These are phyloP conservation scores for Apodemus speciosus DNA, from an alignment of 2,113 vertebrate species.

Conservation along the genomic window DNA sequence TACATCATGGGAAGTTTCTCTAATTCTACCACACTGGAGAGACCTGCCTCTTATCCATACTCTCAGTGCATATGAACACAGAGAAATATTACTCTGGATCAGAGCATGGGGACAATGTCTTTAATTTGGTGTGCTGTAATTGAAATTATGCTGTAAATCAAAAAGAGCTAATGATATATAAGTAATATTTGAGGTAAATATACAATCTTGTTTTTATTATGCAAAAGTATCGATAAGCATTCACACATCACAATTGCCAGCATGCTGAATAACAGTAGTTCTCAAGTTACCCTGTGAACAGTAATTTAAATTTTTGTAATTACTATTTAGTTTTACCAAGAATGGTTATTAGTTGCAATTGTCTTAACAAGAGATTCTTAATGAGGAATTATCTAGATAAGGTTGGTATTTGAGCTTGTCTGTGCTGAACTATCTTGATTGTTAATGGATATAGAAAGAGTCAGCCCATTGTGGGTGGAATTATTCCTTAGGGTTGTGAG, in stretches of 20 bases:
- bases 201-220: slow-evolving; percentile 45
- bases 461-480: no score
- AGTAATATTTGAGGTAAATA: slow-evolving; percentile 23
- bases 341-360: background rate
- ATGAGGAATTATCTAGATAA: background rate
- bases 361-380: no score
- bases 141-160: slow-evolving; percentile 6
- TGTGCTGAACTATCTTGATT: background rate
- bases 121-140: background rate
- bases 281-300: slow-evolving; percentile 36
- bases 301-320: slow-evolving; percentile 35
- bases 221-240: slow-evolving; percentile 7
- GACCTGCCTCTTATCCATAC: no score
- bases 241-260: slow-evolving; percentile 19
- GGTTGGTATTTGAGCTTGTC: background rate
- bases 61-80: background rate
- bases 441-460: background rate
- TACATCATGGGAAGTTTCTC: background rate
- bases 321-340: slow-evolving; percentile 28
- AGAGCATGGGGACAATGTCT: fast-evolving
- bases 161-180: background rate
- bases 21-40: background rate
- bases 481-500: background rate
- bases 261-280: slow-evolving; percentile 1
- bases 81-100: background rate